Evolutionary conservation across 2,888 invertebrate genomes (phyloP), one percentile per base, ranked within the genome.

Genomic region (Oxyscelio sp.): DNA sequence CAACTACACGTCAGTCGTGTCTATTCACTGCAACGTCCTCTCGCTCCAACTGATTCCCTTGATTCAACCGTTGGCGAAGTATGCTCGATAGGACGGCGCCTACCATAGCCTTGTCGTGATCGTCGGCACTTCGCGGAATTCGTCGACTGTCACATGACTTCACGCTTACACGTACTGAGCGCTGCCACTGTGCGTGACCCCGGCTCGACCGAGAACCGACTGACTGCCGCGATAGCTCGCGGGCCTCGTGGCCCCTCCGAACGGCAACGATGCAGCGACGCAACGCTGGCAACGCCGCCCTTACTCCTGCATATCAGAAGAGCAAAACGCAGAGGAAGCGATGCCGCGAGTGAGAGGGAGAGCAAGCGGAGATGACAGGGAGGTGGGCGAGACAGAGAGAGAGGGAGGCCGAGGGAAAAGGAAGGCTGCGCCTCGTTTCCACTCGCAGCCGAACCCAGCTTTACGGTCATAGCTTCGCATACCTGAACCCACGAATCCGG

Each of bases 81-180:
- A 70, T 58, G 56, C 31, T 27, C 21, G 43, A 15, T 52, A 38
- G 15, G n/a, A n/a, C n/a, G n/a, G n/a, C n/a, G n/a, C n/a, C n/a
- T n/a, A n/a, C n/a, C 38, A 17, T 24, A 9, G 19, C 17, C 24
- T 9, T 43, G 15, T 34, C 45, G 9, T 59, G 43, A 34, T 58
- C 15, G 8, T 63, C 71, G 84, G 84, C 81, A 86, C 85, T 59
- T 74, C 71, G 85, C 80, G 70, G 75, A 86, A 85, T 54, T 43
- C 66, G 38, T 66, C 45, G 17, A 24, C 85, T 89, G 90, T 91
- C 91, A 91, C 89, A 91, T 90, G 91, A 90, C 75, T 48, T 40
- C 88, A 87, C 87, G 87, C 80, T 90, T 85, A 81, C 59, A 40
- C 40, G 38, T 58, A 24, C 40, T 43, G 22, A 11, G 9, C 4